These are phyloP conservation scores for Ennomos erosarius DNA, from an alignment of 2,888 invertebrate genomes.

Conservation along the genomic window DNA sequence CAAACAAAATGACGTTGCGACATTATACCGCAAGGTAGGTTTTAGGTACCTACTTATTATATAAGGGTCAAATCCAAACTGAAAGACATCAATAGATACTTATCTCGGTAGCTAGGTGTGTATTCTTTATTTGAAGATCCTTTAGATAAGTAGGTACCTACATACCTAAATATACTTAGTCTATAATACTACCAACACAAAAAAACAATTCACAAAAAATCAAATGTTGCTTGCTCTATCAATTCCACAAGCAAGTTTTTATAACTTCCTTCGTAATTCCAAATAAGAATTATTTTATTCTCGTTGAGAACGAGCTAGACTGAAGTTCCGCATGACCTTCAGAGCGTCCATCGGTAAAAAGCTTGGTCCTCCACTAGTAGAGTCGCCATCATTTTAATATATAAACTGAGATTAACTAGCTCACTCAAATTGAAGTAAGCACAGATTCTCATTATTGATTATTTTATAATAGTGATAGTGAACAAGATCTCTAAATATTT, in stretches of 20 bases:
- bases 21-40: no score
- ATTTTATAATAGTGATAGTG: no score
- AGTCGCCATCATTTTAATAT: slow-evolving; percentile 14
- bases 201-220: slow-evolving; percentile 34
- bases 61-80: slow-evolving; percentile 3
- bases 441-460: no score
- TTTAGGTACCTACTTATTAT: not conserved
- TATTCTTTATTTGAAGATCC: slow-evolving; percentile 17
- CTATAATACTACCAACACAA: slow-evolving; percentile 11
- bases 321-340: slow-evolving; percentile 76
- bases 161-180: no score
- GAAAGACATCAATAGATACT: no score
- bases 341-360: slow-evolving; percentile 69
- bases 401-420: not conserved
- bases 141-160: slow-evolving; percentile 7
- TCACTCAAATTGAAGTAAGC: not conserved
- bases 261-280: slow-evolving; percentile 66
- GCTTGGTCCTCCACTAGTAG: slow-evolving; percentile 41
- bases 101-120: not conserved
- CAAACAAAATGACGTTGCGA: no score
- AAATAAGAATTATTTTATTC: slow-evolving; percentile 61
- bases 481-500: no score
- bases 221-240: slow-evolving; percentile 55
- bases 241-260: slow-evolving; percentile 58
- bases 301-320: slow-evolving; percentile 55